Evolutionary conservation across 2,888 invertebrate genomes (phyloP).

Genomic region (Tinea semifulvella): DNA sequence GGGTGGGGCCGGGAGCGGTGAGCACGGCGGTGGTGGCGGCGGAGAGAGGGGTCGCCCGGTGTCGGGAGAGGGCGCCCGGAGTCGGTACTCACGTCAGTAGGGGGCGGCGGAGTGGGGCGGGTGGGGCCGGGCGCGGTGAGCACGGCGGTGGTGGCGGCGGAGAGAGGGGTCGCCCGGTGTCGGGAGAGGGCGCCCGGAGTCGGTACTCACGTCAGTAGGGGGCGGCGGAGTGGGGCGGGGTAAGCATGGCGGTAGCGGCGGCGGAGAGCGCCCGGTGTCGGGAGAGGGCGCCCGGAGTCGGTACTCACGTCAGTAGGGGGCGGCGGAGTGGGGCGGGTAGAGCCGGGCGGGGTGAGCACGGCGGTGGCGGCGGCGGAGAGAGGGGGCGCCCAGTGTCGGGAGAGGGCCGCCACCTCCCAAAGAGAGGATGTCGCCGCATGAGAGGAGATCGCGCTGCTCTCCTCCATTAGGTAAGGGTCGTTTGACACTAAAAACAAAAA

Average conservation of each 20-base stretch:
- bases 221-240: too few relatives aligned
- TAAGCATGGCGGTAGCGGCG: slow-evolving; percentile 50
- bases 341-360: slow-evolving; percentile 57
- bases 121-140: slow-evolving; percentile 68
- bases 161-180: slow-evolving; percentile 24
- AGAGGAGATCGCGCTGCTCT: slow-evolving; percentile 79
- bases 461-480: slow-evolving; percentile 89
- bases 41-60: slow-evolving; percentile 24
- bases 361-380: slow-evolving; percentile 71
- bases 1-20: slow-evolving; percentile 19
- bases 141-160: slow-evolving; percentile 51
- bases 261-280: slow-evolving; percentile 27
- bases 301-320: too few relatives aligned
- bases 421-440: slow-evolving; percentile 88
- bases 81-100: too few relatives aligned
- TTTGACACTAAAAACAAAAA: slow-evolving; percentile 43
- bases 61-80: too few relatives aligned
- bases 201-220: too few relatives aligned
- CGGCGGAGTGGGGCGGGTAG: too few relatives aligned
- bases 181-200: too few relatives aligned
- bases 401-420: slow-evolving; percentile 89
- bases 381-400: slow-evolving; percentile 73
- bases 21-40: slow-evolving; percentile 23
- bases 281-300: too few relatives aligned
- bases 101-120: too few relatives aligned